phyloP scores from a whole-genome alignment of 2,888 invertebrate species.

The Dicyrtomina minuta region DNA sequence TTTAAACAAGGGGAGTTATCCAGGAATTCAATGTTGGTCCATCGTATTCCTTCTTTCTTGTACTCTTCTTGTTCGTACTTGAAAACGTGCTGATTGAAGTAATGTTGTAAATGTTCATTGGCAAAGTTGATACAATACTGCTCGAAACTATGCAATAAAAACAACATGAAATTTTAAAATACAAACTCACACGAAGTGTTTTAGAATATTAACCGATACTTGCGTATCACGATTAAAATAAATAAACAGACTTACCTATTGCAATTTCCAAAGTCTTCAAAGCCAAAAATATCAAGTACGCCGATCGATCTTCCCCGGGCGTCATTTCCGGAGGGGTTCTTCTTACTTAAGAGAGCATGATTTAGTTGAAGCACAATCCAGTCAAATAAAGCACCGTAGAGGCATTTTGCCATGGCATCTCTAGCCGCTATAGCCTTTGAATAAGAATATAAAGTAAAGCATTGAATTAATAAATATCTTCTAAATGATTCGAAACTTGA shows the following conservation, averaged over 20 bases:
- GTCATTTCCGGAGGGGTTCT: slow-evolving; percentile 70
- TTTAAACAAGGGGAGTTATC: slow-evolving; percentile 94
- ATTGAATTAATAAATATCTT: slow-evolving; percentile 23
- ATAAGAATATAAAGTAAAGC: no score
- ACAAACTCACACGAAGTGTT: background rate
- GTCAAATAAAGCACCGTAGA: slow-evolving; percentile 94
- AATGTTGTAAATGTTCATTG: slow-evolving; percentile 94
- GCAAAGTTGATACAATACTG: slow-evolving; percentile 94
- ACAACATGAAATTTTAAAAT: background rate
- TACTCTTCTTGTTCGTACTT: slow-evolving; percentile 97
- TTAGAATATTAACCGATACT: background rate
- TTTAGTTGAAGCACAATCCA: slow-evolving; percentile 97
- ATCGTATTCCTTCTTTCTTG: slow-evolving; percentile 85
- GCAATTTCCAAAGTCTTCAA: slow-evolving; percentile 80
- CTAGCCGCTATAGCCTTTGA: slow-evolving; percentile 79
- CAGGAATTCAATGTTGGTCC: slow-evolving; percentile 94
- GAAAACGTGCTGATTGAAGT: slow-evolving; percentile 97
- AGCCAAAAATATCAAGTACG: slow-evolving; percentile 93
- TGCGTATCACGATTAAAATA: no score
- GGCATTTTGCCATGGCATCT: slow-evolving; percentile 94
- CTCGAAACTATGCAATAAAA: slow-evolving; percentile 73
- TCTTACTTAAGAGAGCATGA: slow-evolving; percentile 87
- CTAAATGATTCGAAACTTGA: background rate
- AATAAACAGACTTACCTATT: slow-evolving; percentile 59
- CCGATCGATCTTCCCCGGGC: slow-evolving; percentile 93